Evolutionary conservation across 2,888 invertebrate genomes (phyloP).

Genomic region (Tachina fera): DNA sequence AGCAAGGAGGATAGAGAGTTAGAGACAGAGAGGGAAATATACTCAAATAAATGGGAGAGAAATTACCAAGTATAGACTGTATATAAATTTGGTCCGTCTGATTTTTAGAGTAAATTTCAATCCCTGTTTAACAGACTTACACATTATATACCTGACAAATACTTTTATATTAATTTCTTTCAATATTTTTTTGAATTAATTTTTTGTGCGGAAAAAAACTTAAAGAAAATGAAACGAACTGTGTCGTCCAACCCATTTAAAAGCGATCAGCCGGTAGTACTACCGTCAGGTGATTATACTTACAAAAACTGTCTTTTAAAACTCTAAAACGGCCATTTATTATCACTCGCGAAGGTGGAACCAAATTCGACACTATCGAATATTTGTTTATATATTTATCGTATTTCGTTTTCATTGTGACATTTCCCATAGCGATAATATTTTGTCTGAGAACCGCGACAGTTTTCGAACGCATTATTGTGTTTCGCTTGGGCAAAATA

Average conservation of each 20-base stretch:
- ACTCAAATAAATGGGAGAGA: no score
- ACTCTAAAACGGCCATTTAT: not conserved
- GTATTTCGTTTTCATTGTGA: slow-evolving; percentile 74
- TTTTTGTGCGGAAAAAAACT: not conserved
- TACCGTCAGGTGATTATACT: slow-evolving; percentile 2
- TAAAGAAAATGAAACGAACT: slow-evolving; percentile 4
- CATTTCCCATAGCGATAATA: slow-evolving; percentile 77
- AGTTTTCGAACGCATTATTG: slow-evolving; percentile 86
- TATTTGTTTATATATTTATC: slow-evolving; percentile 73
- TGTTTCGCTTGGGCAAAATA: slow-evolving; percentile 85
- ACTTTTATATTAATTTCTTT: not conserved
- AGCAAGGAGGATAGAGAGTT: no score
- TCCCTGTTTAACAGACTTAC: no score
- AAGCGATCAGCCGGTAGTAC: not conserved
- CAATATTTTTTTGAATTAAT: not conserved
- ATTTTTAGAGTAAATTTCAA: no score
- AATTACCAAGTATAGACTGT: no score
- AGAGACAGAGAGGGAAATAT: no score
- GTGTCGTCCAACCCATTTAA: not conserved
- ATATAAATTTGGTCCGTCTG: no score
- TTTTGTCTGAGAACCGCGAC: slow-evolving; percentile 83
- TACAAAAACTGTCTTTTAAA: not conserved
- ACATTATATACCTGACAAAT: not conserved
- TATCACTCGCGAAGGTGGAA: not conserved
- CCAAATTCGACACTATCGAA: slow-evolving; percentile 63